Evolutionary conservation across 1,140 invertebrate genomes (phyloP).

Genomic region (Macrobrachium rosenbergii): DNA sequence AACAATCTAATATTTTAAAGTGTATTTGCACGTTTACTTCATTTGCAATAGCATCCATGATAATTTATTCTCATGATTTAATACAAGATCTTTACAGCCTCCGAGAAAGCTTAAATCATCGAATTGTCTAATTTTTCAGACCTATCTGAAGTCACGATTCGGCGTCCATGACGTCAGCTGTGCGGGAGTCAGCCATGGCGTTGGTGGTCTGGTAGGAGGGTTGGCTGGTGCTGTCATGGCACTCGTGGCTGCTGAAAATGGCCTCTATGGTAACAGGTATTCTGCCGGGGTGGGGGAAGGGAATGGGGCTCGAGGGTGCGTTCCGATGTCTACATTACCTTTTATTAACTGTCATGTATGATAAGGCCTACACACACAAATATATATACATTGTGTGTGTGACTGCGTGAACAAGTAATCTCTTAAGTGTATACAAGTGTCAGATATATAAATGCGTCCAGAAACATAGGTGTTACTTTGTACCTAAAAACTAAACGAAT

Average conservation of each 20-base stretch:
- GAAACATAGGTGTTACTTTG: too few relatives aligned
- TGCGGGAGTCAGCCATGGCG: slow-evolving; percentile 36
- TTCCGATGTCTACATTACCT: background rate
- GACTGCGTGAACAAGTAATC: background rate
- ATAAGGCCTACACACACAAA: background rate
- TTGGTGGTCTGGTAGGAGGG: slow-evolving; percentile 29
- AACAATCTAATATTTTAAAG: too few relatives aligned
- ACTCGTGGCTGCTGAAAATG: slow-evolving; percentile 7
- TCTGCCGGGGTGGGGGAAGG: background rate
- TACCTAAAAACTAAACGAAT: too few relatives aligned
- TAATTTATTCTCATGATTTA: too few relatives aligned
- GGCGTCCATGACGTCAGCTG: slow-evolving; percentile 16
- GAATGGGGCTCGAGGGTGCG: background rate
- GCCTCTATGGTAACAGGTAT: slow-evolving; percentile 31
- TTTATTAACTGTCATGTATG: background rate
- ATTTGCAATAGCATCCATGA: too few relatives aligned
- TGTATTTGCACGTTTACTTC: too few relatives aligned
- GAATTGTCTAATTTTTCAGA: background rate
- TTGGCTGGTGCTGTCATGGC: slow-evolving; percentile 26
- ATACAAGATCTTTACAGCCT: too few relatives aligned
- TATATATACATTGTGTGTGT: background rate
- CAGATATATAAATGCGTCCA: too few relatives aligned
- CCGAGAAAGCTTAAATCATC: too few relatives aligned
- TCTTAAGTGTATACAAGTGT: background rate
- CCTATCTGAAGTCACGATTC: background rate